Evolutionary conservation across 2,113 vertebrate species (phyloP).

Genomic region (Chitala chitala): DNA sequence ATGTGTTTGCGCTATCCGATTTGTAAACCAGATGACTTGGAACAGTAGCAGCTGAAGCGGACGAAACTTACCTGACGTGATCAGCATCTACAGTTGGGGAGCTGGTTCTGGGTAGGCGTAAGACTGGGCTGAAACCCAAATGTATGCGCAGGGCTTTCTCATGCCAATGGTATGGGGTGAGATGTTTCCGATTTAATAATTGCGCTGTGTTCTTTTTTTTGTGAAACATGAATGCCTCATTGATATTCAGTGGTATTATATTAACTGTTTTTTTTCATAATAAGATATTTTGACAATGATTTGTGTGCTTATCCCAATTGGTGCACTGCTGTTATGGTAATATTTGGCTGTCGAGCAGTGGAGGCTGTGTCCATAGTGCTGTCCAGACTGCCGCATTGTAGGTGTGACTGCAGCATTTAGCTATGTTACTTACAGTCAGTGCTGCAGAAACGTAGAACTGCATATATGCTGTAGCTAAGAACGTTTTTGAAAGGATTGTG

Average conservation of each 20-base stretch:
- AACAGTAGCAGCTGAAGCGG: neutral
- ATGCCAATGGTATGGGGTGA: conserved; percentile 10
- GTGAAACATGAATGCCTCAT: neutral
- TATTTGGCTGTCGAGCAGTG: too few species aligned
- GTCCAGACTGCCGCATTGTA: too few species aligned
- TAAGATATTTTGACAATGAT: neutral
- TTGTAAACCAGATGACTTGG: conserved; percentile 19
- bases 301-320: neutral
- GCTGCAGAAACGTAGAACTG: too few species aligned
- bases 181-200: conserved; percentile 16
- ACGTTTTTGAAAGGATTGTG: too few species aligned
- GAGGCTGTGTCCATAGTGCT: too few species aligned
- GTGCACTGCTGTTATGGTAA: neutral
- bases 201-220: neutral
- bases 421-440: too few species aligned
- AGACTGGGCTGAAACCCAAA: neutral
- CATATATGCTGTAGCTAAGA: too few species aligned
- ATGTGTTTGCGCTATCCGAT: conserved; percentile 4
- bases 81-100: neutral
- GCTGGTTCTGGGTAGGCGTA: conserved; percentile 8
- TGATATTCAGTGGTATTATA: neutral
- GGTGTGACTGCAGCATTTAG: too few species aligned
- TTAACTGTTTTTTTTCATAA: neutral
- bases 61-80: conserved; percentile 6
- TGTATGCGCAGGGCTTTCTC: neutral